Base-by-base conservation (phyloP, 2,113 vertebrate genomes). In the Varanus komodoensis region DNA sequence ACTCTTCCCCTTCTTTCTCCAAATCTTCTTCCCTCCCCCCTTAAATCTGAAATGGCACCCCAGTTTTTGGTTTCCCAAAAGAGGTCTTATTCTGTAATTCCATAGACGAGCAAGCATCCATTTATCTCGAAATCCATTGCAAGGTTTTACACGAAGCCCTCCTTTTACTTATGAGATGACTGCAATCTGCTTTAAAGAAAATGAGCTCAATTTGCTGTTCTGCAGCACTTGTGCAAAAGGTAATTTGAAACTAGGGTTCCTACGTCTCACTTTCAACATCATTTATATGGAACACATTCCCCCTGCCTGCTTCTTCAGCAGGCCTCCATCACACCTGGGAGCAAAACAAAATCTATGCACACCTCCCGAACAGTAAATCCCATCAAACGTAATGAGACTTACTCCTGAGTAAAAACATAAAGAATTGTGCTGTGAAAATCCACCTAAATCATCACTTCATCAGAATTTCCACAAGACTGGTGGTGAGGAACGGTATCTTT, bases 211-310 rank as follows among this genome's bases (percentile, higher is more conserved):
- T 86, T 86, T 86, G 50, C 71, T 61, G n/a, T 75, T 75, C 52
- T 34, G 27, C n/a, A 57, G n/a, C 71, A 57, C 50, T 54, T 74
- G 69, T 86, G 69, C 50, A 25, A 75, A 79, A 34, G 23, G 71
- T 61, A 61, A 86, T 86, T 74, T 86, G 50, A 86, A 74, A 21
- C 34, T 19, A 86, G 69, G 19, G n/a, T 86, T 75, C 84, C 84
- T 75, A 75, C 84, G 57, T 52, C 75, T n/a, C 75, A 34, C 32
- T 57, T 73, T 21, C 19, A 71, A n/a, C 73, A 74, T 25, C 11
- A 57, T 74, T 86, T 75, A 57, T 57, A 75, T 14, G 27, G n/a
- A 86, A 38, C 52, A 12, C 15, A 25, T 34, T 75, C 32, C 6
- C 23, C 34, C 21, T 34, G 29, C 32, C 19, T 50, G 15, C 4